phyloP scores from a whole-genome alignment of 1,140 invertebrate genomes.

The Drosophila auraria region DNA sequence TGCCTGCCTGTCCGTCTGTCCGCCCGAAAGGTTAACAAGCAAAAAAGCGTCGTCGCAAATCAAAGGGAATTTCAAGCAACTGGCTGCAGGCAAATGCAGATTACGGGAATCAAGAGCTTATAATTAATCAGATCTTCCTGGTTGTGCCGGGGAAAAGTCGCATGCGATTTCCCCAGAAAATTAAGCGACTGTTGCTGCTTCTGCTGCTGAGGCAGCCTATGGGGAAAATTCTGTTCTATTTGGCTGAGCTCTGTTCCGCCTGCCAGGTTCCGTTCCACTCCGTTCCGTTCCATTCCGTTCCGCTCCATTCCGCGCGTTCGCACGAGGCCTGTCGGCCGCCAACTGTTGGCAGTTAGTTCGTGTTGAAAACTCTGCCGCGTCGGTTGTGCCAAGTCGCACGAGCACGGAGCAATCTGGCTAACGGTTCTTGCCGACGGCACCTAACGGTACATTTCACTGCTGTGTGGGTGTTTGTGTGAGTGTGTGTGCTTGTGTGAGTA shows the following conservation, averaged over 20 bases:
- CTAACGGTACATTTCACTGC: slow-evolving; percentile 62
- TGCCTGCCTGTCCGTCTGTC: slow-evolving; percentile 3
- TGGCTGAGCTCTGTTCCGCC: slow-evolving; percentile 16
- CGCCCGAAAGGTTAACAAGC: slow-evolving; percentile 42
- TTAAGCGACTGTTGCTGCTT: slow-evolving; percentile 27
- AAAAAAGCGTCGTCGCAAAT: slow-evolving; percentile 44
- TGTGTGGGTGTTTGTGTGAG: slow-evolving; percentile 13
- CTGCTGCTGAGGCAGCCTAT: slow-evolving; percentile 8
- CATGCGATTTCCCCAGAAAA: slow-evolving; percentile 55
- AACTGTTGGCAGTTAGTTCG: slow-evolving; percentile 61
- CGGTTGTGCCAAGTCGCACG: slow-evolving; percentile 66
- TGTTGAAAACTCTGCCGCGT: slow-evolving; percentile 75
- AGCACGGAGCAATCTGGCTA: slow-evolving; percentile 4
- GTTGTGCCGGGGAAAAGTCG: slow-evolving; percentile 30
- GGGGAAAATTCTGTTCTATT: slow-evolving; percentile 28
- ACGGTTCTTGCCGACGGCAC: slow-evolving; percentile 49
- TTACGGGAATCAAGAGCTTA: slow-evolving; percentile 51
- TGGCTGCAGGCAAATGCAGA: slow-evolving; percentile 56
- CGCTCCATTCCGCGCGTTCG: slow-evolving; percentile 33
- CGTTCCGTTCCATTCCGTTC: slow-evolving; percentile 35
- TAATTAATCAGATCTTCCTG: slow-evolving; percentile 49
- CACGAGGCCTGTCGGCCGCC: slow-evolving; percentile 20
- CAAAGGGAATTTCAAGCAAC: slow-evolving; percentile 40
- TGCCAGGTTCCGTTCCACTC: slow-evolving; percentile 6
- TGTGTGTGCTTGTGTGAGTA: slow-evolving; percentile 3